Evolutionary conservation across 2,888 invertebrate genomes (phyloP), one percentile per base, ranked within the genome.

Genomic region (Eilema sororculum): DNA sequence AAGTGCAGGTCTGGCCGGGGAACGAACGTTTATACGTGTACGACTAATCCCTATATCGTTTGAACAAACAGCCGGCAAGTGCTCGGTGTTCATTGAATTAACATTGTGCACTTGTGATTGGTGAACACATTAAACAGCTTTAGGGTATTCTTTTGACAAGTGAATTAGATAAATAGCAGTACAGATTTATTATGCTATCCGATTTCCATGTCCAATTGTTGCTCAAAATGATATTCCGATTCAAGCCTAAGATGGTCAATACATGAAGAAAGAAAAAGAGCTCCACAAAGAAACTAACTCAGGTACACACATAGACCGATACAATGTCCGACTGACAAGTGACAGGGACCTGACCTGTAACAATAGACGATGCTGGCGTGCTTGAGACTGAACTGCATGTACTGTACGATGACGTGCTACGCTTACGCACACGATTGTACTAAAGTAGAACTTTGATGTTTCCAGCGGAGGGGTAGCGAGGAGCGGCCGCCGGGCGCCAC

Each of bases 1-100:
- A 22, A 56, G 52, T 30, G 6, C 20, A 30, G 52, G 13, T 52
- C 52, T 28, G 28, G 22, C 64, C 22, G 28, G 52, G 28, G 52
- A n/a, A 28, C 28, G n/a, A n/a, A 3, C 25, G 13, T 30, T n/a
- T n/a, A n/a, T 33, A 65, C 65, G n/a, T 56, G 57, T 60, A 56
- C 16, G 46, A 46, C 74, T 79, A 80, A 81, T 84, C 82, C 73
- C 58, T 78, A 68, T 71, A 80, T 81, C 84, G 75, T 63, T 84
- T 80, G 77, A 72, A 72, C 81, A 85, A 83, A 85, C 80, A 78
- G 20, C 56, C 65, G 46, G 59, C 66, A 65, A 69, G 56, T 37
- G 65, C 67, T 57, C 68, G 52, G 46, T 67, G 59, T 64, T 56
- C 58, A 68, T 68, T 69, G 58, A 65, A 65, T 46, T 61, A 67